Percentiles rank a stretch among this genome's conserved stretches.
Evolutionary conservation across 2,797 vertebrate species (phyloP).

Genomic region (Okamejei kenojei): DNA sequence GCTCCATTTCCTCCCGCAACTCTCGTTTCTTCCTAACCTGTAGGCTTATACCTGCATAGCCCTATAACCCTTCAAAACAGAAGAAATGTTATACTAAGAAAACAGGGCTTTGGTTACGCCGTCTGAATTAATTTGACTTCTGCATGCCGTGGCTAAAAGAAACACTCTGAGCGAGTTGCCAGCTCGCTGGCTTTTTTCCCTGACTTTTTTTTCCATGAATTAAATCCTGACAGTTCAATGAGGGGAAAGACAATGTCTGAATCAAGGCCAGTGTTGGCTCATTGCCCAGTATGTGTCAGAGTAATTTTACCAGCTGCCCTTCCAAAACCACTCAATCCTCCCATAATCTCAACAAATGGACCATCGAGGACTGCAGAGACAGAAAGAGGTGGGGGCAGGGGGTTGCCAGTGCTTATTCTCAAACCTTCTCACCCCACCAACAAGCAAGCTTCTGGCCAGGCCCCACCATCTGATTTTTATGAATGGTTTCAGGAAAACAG

Average conservation of each 20-base stretch:
- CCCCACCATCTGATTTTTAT: constrained; percentile 61
- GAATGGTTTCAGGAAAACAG: constrained; percentile 59
- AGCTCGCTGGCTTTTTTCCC: constrained; percentile 57
- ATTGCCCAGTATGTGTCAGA: constrained; percentile 65
- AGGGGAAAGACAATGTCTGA: constrained; percentile 72
- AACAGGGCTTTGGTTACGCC: constrained; percentile 47
- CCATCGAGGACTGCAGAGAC: constrained; percentile 24
- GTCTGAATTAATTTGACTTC: constrained; percentile 57
- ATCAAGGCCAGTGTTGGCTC: constrained; percentile 64
- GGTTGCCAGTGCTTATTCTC: constrained; percentile 56
- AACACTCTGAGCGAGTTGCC: constrained; percentile 64
- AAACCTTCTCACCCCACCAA: constrained; percentile 58
- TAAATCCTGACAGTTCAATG: constrained; percentile 73
- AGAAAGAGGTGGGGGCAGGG: constrained; percentile 39
- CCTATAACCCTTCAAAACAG: background rate
- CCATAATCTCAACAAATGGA: constrained; percentile 32
- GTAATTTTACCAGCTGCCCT: constrained; percentile 64
- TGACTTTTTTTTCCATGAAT: constrained; percentile 56
- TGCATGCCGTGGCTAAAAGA: constrained; percentile 61
- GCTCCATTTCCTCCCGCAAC: background rate
- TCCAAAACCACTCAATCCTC: constrained; percentile 42
- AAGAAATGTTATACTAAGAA: background rate
- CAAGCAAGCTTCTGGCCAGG: constrained; percentile 1
- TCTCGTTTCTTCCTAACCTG: background rate
- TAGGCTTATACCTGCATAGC: background rate